A percentile compares a stretch with the other conserved stretches of the same genome.
These are phyloP conservation scores for Danio albolineatus DNA, from an alignment of 2,797 vertebrate genomes.

Conservation along the genomic window DNA sequence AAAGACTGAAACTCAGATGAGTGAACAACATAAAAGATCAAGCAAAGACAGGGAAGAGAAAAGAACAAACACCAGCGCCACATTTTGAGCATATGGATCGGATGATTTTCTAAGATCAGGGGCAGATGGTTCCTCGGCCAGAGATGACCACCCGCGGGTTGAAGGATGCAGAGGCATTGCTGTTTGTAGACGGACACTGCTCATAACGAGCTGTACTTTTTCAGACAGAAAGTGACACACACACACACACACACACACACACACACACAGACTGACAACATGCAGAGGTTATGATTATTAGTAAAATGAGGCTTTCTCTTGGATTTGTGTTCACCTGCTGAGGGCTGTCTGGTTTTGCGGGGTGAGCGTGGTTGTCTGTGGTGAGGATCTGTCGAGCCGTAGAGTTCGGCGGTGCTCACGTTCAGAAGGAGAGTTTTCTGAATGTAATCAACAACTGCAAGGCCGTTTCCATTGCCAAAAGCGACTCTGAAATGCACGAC, in stretches of 20 bases:
- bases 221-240: conserved; percentile 27
- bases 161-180: conserved; percentile 7
- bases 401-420: conserved; percentile 89
- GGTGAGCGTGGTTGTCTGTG: conserved; percentile 93
- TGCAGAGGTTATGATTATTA: conserved; percentile 16
- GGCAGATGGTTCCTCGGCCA: conserved; percentile 41
- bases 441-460: conserved; percentile 96
- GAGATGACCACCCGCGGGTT: conserved; percentile 23
- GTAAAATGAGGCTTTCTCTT: not conserved
- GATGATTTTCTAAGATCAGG: conserved; percentile 34
- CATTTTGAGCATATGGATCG: conserved; percentile 28
- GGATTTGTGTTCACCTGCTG: conserved; percentile 85
- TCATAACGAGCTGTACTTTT: conserved; percentile 17
- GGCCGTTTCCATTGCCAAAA: conserved; percentile 94
- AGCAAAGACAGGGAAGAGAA: conserved; percentile 37
- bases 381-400: conserved; percentile 91
- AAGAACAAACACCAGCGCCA: conserved; percentile 25
- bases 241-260: conserved; percentile 4
- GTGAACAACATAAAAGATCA: conserved; percentile 44
- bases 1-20: conserved; percentile 59
- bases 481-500: conserved; percentile 83
- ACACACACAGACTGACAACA: conserved; percentile 28
- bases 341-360: conserved; percentile 90
- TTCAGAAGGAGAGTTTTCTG: conserved; percentile 95
- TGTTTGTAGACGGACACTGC: not conserved